Base-by-base conservation (phyloP, 2,888 invertebrate species). In the Yponomeuta evonymella region DNA sequence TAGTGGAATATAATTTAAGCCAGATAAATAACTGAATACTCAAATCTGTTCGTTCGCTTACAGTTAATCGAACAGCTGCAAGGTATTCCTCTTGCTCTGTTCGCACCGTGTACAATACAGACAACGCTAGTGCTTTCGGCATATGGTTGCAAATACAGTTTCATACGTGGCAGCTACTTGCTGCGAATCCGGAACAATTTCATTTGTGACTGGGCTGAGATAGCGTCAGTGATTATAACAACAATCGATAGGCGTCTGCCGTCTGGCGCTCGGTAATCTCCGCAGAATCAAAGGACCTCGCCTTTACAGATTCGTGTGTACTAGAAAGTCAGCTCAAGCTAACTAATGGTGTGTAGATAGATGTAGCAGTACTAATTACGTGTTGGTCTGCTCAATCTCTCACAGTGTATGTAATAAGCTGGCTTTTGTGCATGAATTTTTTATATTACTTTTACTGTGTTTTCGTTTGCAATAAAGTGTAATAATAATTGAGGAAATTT, bases 231-330 rank as follows among this genome's bases (percentile, higher is more conserved):
- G 92, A 92, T 92, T 92, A 91, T 89, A 90, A 92, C 92, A 92
- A 92, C 92, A 92, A 92, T 93, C 92, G 92, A 92, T 92, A 90
- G 89, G 89, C 88, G 90, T 91, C 90, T 90, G 43, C 92, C 91
- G 92, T 91, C 91, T 89, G 91, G 89, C 88, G 90, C 92, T 90
- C 90, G 92, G 89, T 92, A 92, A 90, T 89, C 90, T 92, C 90
- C 87, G 88, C 86, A 85, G 88, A 92, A 90, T 89, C 90, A 89
- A 90, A 90, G 91, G 90, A 90, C 89, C 15, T 58, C 86, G 87
- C 86, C 88, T 86, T 89, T 89, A 88, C 89, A 58, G 51, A 58
- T 15, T 0, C 15, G 15, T 8, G 12, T 58, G 12, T 4, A 12
- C 1, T 12, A 15, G 51, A 12, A 58, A 15, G 12, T 4, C 51